Conservation (phyloP, 2,113 vertebrate genomes). For the Cavia aperea region DNA sequence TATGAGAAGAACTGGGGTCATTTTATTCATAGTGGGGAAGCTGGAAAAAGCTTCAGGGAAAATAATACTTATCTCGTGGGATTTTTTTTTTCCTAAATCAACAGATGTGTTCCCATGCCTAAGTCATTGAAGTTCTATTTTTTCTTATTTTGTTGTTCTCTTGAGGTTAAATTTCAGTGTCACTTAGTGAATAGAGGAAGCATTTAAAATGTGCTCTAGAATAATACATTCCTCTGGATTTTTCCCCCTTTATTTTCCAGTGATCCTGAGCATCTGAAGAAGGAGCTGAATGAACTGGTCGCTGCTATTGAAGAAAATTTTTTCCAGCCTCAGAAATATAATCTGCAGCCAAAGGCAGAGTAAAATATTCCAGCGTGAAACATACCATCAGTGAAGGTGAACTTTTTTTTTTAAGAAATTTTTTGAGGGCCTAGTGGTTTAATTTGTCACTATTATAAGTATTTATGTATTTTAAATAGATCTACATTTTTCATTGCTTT, state of each 20-base stretch:
- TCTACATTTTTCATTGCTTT: conserved; percentile 27
- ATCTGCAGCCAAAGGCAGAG: conserved; percentile 84
- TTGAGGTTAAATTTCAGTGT: neutral
- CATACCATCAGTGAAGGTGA: neutral
- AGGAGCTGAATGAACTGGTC: conserved; percentile 87
- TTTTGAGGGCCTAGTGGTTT: conserved; percentile 54
- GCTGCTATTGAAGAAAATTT: conserved; percentile 89
- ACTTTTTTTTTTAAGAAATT: conserved; percentile 45
- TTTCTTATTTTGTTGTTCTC: neutral
- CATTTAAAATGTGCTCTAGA: conserved; percentile 34
- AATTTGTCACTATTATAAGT: conserved; percentile 26
- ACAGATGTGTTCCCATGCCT: neutral
- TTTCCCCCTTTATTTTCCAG: conserved; percentile 70
- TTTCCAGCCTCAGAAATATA: conserved; percentile 93
- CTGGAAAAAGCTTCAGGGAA: neutral
- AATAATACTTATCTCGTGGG: neutral
- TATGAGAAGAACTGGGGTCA: neutral
- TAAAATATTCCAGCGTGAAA: conserved; percentile 62
- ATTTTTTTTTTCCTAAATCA: neutral
- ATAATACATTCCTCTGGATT: conserved; percentile 39
- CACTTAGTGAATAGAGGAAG: neutral
- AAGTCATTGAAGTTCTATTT: neutral
- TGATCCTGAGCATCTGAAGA: conserved; percentile 85
- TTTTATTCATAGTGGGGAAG: neutral
- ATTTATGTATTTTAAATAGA: conserved; percentile 34